Evolutionary conservation across 2,113 vertebrate genomes (phyloP), one percentile per base, ranked within the genome.

Genomic region (Melanostigma gelatinosum): DNA sequence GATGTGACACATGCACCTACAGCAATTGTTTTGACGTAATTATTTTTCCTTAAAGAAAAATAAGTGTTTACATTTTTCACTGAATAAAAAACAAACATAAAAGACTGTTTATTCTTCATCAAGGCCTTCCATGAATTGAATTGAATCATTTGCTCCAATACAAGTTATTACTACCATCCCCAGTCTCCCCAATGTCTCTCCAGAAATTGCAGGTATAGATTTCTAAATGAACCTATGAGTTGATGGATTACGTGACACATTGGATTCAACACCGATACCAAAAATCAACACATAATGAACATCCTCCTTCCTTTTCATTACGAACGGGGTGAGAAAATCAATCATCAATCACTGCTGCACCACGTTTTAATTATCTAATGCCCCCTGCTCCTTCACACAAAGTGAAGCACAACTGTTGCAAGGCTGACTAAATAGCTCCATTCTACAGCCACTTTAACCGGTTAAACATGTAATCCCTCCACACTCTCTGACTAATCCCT

Each of bases 291-390:
- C 60, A 22, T 86, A 92, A 91, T 92, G 87, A 92, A 89, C 85
- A 92, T 72, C 86, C 78, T 48, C 72, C 77, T 72, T 55, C 74
- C 72, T 70, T 92, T 88, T 91, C 87, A 93, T 92, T 89, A 90
- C 38, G 3, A 82, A 86, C 67, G 54, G 44, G 77, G 62, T 40
- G 72, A 79, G 81, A 87, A 89, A 90, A 91, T 88, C 88, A 82
- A 90, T 93, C 87, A 91, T 87, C 90, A 88, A 81, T 93, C 92
- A 92, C 87, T 71, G 84, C 84, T 84, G 50, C 58, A 22, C 64
- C 72, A 67, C 60, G 80, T 88, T 91, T 93, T 90, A 93, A 94
- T 94, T 88, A 92, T 88, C 87, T 86, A 79, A 80, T 74, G 84
- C 78, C 64, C 64, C 54, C 55, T 38, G 72, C 75, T 72, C 72